phyloP scores from a whole-genome alignment of 1,140 invertebrate genomes.

The Chrysopa pallens region DNA sequence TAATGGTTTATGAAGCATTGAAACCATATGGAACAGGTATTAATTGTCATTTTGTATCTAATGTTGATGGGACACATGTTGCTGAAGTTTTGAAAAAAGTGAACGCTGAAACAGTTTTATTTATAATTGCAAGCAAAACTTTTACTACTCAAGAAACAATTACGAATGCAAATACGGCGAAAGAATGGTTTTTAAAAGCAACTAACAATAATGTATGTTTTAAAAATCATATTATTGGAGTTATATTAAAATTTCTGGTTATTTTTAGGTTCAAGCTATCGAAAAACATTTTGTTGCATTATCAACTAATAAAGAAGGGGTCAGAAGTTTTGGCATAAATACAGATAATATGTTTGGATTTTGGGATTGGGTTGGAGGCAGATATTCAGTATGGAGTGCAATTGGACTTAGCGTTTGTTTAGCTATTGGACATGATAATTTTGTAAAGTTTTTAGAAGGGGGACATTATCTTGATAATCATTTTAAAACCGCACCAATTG shows the following conservation, averaged over 20 bases:
- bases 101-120: conserved; percentile 84
- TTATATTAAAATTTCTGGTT: conserved; percentile 4
- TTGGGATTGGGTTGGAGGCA: conserved; percentile 99
- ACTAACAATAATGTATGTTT: no score
- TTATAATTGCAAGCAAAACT: conserved; percentile 98
- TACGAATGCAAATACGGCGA: conserved; percentile 94
- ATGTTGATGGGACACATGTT: conserved; percentile 97
- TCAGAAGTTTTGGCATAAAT: conserved; percentile 93
- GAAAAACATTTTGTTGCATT: conserved; percentile 97
- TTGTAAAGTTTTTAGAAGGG: conserved; percentile 78
- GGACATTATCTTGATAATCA: conserved; percentile 92
- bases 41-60: conserved; percentile 93
- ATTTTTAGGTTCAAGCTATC: conserved; percentile 54
- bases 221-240: not conserved
- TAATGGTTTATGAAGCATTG: conserved; percentile 97
- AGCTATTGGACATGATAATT: conserved; percentile 90
- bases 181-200: conserved; percentile 71
- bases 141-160: conserved; percentile 99
- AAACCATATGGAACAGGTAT: conserved; percentile 80
- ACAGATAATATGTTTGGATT: conserved; percentile 98
- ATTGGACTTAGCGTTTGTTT: conserved; percentile 94
- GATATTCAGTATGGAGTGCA: conserved; percentile 96
- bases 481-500: conserved; percentile 72
- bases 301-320: conserved; percentile 86
- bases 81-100: conserved; percentile 84